phyloP scores from a whole-genome alignment of 30 jellyfish, hydroid and myxozoan species.

The Clytia hemisphaerica region DNA sequence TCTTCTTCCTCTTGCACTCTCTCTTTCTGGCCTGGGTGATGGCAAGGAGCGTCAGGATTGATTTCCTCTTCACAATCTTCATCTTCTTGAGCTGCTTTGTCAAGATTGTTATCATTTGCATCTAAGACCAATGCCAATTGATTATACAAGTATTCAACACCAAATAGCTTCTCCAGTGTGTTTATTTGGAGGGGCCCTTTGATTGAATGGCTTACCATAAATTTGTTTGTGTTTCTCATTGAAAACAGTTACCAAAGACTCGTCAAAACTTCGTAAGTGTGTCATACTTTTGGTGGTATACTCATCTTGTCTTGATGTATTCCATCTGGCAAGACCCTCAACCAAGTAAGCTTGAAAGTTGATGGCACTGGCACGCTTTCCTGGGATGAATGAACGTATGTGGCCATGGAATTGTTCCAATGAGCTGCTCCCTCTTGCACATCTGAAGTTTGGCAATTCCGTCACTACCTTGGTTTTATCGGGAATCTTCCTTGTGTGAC shows the following conservation, averaged over 20 bases:
- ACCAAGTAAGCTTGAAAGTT: conserved; percentile 36
- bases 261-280: neutral
- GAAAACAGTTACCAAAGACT: neutral
- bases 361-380: conserved; percentile 35
- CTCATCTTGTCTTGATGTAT: conserved; percentile 8
- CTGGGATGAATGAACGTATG: conserved; percentile 7
- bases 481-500: conserved; percentile 21
- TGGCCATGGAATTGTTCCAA: conserved; percentile 19
- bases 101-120: neutral
- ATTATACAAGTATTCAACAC: conserved; percentile 28
- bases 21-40: no score
- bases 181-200: conserved; percentile 1
- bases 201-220: neutral
- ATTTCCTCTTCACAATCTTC: conserved; percentile 19
- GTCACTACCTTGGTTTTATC: conserved; percentile 23
- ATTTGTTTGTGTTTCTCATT: neutral
- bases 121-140: neutral
- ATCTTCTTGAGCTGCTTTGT: neutral
- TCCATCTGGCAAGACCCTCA: conserved; percentile 37
- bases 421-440: conserved; percentile 54
- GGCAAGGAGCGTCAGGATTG: neutral
- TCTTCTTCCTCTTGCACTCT: conserved; percentile 7
- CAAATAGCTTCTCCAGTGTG: conserved; percentile 16
- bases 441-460: conserved; percentile 34
- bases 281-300: neutral